Evolutionary conservation across 2,888 invertebrate genomes (phyloP).

Genomic region (Leptopilina syphax): DNA sequence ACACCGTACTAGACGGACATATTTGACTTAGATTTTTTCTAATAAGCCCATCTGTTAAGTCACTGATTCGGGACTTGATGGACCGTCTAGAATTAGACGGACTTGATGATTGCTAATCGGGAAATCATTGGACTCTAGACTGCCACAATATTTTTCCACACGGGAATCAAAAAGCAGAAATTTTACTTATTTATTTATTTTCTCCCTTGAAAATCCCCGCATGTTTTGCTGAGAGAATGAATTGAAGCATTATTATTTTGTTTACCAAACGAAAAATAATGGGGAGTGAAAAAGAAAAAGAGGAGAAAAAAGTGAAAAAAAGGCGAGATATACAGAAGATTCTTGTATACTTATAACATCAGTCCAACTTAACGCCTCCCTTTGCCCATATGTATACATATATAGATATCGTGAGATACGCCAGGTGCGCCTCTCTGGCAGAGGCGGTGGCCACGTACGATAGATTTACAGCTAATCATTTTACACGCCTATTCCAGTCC

Average conservation of each 20-base stretch:
- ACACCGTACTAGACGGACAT: too few species aligned
- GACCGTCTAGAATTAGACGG: too few species aligned
- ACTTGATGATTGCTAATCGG: too few species aligned
- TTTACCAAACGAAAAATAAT: not conserved
- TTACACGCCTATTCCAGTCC: conserved; percentile 72
- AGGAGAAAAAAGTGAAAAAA: conserved; percentile 1
- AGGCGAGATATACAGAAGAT: conserved; percentile 8
- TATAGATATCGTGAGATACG: conserved; percentile 67
- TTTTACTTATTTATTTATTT: too few species aligned
- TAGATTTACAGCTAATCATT: conserved; percentile 76
- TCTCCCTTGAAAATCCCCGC: too few species aligned
- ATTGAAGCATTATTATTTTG: not conserved
- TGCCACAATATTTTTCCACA: too few species aligned
- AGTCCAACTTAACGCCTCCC: conserved; percentile 31
- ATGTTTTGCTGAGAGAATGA: not conserved
- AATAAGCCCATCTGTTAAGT: too few species aligned
- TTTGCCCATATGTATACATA: conserved; percentile 23
- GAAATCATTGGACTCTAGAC: too few species aligned
- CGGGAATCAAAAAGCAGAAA: too few species aligned
- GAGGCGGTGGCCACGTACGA: conserved; percentile 66
- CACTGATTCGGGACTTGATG: too few species aligned
- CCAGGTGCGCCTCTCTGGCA: conserved; percentile 67
- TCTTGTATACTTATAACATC: conserved; percentile 17
- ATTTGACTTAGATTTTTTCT: too few species aligned
- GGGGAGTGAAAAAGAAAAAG: not conserved